A percentile compares a stretch with the other conserved stretches of the same genome.
Conservation (phyloP, 2,888 invertebrate species). For the Neoaliturus tenellus region DNA sequence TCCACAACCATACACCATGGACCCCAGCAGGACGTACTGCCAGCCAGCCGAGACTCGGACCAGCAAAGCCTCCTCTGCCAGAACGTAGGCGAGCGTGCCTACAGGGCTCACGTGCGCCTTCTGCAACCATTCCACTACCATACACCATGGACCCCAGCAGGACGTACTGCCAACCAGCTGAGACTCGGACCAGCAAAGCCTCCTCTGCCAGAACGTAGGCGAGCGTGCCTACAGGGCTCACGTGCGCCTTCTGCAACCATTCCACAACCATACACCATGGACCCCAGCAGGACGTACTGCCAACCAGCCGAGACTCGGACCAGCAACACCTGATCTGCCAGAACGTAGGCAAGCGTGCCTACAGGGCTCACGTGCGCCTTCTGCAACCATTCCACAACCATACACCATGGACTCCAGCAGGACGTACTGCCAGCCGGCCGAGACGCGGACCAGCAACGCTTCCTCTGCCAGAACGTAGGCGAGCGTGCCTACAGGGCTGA, state of each 20-base stretch:
- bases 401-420: too few relatives aligned
- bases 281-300: conserved; percentile 96
- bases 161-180: conserved; percentile 96
- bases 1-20: too few relatives aligned
- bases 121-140: too few relatives aligned
- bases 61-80: conserved; percentile 92
- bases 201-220: conserved; percentile 95
- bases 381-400: too few relatives aligned
- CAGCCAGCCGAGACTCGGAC: conserved; percentile 95
- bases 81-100: conserved; percentile 92
- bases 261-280: too few relatives aligned
- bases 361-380: conserved; percentile 88
- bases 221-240: conserved; percentile 91
- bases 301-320: conserved; percentile 95
- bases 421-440: conserved; percentile 96
- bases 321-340: conserved; percentile 92
- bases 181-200: conserved; percentile 91
- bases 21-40: conserved; percentile 96
- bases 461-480: conserved; percentile 95
- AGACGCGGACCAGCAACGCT: conserved; percentile 91
- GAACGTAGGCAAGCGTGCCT: conserved; percentile 92
- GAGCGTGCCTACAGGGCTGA: conserved; percentile 91
- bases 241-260: conserved; percentile 82
- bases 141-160: too few relatives aligned
- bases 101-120: conserved; percentile 88